These are phyloP conservation scores for Nysson spinosus DNA, from an alignment of 2,888 invertebrate genomes.

Conservation along the genomic window DNA sequence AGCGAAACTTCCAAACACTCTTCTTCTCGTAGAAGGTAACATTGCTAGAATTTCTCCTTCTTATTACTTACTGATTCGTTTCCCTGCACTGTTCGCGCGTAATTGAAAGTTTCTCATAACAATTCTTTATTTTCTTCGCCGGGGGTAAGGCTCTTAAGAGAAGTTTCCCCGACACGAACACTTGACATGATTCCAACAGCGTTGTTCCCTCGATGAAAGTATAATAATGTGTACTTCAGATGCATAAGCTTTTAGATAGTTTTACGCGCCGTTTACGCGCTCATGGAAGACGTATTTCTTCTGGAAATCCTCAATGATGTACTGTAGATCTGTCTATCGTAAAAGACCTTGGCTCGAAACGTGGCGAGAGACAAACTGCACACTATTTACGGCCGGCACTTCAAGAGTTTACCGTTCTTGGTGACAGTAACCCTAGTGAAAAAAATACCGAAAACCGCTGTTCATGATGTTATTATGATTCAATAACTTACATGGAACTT, in stretches of 20 bases:
- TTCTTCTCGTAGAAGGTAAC: constrained; percentile 21
- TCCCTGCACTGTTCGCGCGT: constrained; percentile 9
- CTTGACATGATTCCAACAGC: constrained; percentile 4
- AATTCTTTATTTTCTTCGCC: constrained; percentile 5
- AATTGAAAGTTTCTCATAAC: constrained; percentile 26
- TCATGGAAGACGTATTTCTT: constrained; percentile 10
- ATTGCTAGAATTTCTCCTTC: constrained; percentile 29
- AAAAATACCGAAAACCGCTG: background rate
- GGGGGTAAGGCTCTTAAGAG: background rate
- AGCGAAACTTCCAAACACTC: constrained; percentile 25
- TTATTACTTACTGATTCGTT: too few species aligned
- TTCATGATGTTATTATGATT: too few species aligned
- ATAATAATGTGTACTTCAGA: background rate
- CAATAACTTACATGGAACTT: background rate
- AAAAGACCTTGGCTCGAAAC: constrained; percentile 34
- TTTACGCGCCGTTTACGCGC: background rate
- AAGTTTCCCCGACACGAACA: background rate
- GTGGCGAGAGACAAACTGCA: constrained; percentile 53
- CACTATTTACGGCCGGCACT: constrained; percentile 44
- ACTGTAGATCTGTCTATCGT: constrained; percentile 39
- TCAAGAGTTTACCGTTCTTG: constrained; percentile 24
- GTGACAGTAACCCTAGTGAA: background rate
- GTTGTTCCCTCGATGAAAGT: background rate
- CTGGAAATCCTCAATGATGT: constrained; percentile 49
- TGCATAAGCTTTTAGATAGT: too few species aligned